Evolutionary conservation across 2,113 vertebrate genomes (phyloP).

Genomic region (Alexandromys fortis): DNA sequence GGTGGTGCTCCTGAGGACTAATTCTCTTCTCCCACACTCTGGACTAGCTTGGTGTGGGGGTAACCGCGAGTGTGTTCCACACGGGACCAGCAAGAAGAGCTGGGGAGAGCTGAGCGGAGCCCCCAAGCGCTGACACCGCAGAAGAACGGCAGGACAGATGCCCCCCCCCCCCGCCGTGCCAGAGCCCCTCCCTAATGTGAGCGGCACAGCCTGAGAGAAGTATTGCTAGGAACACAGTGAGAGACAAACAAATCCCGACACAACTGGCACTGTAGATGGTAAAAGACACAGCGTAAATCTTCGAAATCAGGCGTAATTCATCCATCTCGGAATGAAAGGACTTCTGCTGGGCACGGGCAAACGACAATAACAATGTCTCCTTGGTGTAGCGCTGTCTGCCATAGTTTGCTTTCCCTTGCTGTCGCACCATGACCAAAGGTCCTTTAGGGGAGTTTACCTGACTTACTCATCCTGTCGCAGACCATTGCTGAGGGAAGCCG

Average conservation of each 20-base stretch:
- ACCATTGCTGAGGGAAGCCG: neutral
- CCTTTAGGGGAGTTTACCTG: neutral
- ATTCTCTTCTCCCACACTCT: neutral
- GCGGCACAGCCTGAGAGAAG: neutral
- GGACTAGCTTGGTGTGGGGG: neutral
- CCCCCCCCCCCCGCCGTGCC: neutral
- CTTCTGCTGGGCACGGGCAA: neutral
- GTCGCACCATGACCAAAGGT: neutral
- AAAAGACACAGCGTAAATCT: neutral
- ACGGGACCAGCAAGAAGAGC: neutral
- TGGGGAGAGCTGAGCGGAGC: neutral
- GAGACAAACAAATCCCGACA: slow-evolving; percentile 32
- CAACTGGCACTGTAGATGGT: neutral
- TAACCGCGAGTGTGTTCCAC: neutral
- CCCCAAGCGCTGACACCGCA: neutral
- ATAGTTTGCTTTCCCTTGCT: neutral
- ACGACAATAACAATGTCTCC: neutral
- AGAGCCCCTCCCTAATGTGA: neutral
- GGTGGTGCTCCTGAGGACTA: neutral
- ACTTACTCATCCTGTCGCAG: neutral
- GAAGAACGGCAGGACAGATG: neutral
- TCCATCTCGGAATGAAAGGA: neutral
- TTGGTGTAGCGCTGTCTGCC: neutral
- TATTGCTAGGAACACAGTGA: neutral
- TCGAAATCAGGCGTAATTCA: neutral